Evolutionary conservation across 2,797 vertebrate species (phyloP).

Genomic region (Eurystomus glaucurus): DNA sequence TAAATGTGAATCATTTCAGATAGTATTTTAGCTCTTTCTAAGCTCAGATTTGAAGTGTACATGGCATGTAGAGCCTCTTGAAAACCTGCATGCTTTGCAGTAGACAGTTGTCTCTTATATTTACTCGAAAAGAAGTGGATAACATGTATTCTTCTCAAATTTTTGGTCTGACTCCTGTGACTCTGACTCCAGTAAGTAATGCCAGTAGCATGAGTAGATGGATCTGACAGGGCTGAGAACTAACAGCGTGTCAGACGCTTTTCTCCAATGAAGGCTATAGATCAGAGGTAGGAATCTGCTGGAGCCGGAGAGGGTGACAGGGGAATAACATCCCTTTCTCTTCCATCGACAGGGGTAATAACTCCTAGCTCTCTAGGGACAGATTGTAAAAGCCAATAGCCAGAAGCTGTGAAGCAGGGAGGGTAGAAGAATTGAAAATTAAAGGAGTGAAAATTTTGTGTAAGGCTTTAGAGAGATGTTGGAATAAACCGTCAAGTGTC

Average conservation of each 20-base stretch:
- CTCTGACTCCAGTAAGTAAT: conserved; percentile 82
- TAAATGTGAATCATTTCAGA: neutral
- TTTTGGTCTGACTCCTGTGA: conserved; percentile 79
- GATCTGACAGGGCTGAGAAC: conserved; percentile 85
- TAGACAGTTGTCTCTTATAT: conserved; percentile 63
- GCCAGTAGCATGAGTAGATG: conserved; percentile 81
- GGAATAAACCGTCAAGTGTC: conserved; percentile 74
- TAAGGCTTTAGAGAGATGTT: conserved; percentile 75
- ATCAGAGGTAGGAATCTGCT: conserved; percentile 94
- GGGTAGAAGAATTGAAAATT: conserved; percentile 98
- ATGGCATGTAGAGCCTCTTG: neutral
- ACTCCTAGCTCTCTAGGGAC: conserved; percentile 98
- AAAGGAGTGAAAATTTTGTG: conserved; percentile 89
- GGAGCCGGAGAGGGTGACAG: conserved; percentile 93
- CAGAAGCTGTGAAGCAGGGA: conserved; percentile 97
- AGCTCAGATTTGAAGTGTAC: neutral
- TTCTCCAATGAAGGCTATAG: conserved; percentile 90
- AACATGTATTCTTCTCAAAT: conserved; percentile 57
- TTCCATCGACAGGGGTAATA: conserved; percentile 99
- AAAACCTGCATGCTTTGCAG: neutral
- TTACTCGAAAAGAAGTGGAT: conserved; percentile 54
- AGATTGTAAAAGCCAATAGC: conserved; percentile 99
- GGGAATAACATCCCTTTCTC: conserved; percentile 99
- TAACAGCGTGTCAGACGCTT: conserved; percentile 84
- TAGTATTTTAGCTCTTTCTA: neutral